Conservation (phyloP, 2,888 invertebrate genomes). For the Frankliniella intonsa region DNA sequence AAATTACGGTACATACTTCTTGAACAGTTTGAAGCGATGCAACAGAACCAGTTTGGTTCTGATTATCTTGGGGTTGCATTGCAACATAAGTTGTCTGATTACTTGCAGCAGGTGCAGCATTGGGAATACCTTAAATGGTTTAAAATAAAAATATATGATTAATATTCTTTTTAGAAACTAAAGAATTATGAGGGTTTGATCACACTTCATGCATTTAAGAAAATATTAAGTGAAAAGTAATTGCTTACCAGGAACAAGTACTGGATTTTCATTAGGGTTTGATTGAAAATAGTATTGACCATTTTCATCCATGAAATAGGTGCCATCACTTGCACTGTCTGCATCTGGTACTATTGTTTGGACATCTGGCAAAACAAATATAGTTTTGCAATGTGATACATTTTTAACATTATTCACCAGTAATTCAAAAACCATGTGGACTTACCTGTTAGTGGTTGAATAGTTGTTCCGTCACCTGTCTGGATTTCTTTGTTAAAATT, state of each 20-base stretch:
- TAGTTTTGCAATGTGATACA: too few relatives aligned
- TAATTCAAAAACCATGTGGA: slow-evolving; percentile 18
- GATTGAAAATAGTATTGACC: slow-evolving; percentile 78
- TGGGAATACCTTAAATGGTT: not conserved
- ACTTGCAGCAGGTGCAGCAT: not conserved
- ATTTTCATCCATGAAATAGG: slow-evolving; percentile 58
- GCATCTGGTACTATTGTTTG: slow-evolving; percentile 31
- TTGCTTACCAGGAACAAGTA: slow-evolving; percentile 37
- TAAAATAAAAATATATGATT: not conserved
- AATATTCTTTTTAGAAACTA: not conserved
- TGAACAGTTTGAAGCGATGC: slow-evolving; percentile 35
- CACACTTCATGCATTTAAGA: too few relatives aligned
- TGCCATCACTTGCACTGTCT: slow-evolving; percentile 5
- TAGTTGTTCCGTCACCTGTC: slow-evolving; percentile 50
- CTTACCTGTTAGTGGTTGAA: slow-evolving; percentile 47
- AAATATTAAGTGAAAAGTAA: not conserved
- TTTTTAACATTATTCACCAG: not conserved
- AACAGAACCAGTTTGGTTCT: slow-evolving; percentile 32
- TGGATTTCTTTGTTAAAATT: slow-evolving; percentile 78
- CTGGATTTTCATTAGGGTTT: not conserved
- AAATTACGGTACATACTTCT: slow-evolving; percentile 34
- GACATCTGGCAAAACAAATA: slow-evolving; percentile 32
- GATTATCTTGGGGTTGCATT: slow-evolving; percentile 38
- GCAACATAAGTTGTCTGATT: slow-evolving; percentile 35
- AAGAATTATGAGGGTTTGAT: not conserved